These are phyloP conservation scores for Invenusta paracnida DNA, from an alignment of 2,888 invertebrate genomes.

Conservation along the genomic window DNA sequence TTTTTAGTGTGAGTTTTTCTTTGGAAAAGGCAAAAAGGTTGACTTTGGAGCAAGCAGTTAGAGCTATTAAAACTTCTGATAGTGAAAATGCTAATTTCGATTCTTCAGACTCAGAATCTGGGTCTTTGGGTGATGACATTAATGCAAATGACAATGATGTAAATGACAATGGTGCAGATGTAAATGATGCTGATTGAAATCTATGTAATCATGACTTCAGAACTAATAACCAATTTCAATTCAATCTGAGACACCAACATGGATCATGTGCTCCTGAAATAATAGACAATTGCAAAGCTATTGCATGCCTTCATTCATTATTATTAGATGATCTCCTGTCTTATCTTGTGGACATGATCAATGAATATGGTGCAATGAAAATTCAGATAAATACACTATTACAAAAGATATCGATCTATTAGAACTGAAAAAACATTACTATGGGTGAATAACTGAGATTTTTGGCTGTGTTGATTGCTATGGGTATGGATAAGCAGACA, in stretches of 20 bases:
- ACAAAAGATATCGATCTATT: background rate
- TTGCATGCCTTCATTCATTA: background rate
- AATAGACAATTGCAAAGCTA: conserved; percentile 21
- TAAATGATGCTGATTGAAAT: conserved; percentile 3
- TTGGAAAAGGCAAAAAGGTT: background rate
- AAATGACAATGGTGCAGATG: too few species aligned
- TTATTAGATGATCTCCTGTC: background rate
- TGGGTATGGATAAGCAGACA: background rate
- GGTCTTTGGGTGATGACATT: background rate
- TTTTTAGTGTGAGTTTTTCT: background rate
- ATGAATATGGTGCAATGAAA: background rate
- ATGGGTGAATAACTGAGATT: background rate
- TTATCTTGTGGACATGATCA: background rate
- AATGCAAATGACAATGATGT: too few species aligned
- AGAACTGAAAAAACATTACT: background rate
- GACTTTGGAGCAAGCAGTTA: background rate
- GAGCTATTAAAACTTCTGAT: background rate
- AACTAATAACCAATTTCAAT: background rate
- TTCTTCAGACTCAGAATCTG: conserved; percentile 6
- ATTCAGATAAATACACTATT: background rate
- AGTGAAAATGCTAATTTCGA: conserved; percentile 1
- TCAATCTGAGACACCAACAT: conserved; percentile 19
- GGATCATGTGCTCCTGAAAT: conserved; percentile 31
- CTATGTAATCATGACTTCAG: background rate
- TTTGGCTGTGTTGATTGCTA: background rate